Conservation (phyloP, 2,797 vertebrate genomes). For the Poeciliopsis gracilis region DNA sequence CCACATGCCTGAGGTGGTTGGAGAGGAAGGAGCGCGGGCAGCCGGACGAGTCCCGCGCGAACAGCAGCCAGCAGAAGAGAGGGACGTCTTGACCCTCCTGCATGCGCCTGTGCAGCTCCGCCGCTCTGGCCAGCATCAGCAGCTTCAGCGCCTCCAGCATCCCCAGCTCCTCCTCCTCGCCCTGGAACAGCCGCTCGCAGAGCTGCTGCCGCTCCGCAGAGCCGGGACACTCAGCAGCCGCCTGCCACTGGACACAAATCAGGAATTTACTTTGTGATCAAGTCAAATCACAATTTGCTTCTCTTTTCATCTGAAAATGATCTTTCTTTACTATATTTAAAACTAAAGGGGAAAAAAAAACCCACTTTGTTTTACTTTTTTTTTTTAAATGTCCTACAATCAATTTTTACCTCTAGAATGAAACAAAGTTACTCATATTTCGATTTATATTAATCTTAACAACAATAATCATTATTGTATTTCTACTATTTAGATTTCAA, state of each 20-base stretch:
- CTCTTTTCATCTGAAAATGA: too few relatives aligned
- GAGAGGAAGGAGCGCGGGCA: constrained; percentile 89
- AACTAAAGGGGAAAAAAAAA: background rate
- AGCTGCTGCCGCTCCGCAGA: constrained; percentile 81
- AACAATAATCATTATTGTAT: background rate
- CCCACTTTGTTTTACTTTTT: background rate
- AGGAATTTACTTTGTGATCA: background rate
- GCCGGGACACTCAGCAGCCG: constrained; percentile 78
- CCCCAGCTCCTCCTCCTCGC: constrained; percentile 90
- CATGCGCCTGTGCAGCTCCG: constrained; percentile 86
- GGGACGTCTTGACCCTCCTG: constrained; percentile 87
- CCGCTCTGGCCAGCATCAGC: constrained; percentile 90
- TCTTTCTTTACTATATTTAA: background rate
- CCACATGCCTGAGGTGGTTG: constrained; percentile 95
- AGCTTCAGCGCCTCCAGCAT: constrained; percentile 95
- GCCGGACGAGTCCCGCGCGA: constrained; percentile 92
- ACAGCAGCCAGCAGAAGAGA: constrained; percentile 94
- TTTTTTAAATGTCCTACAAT: background rate
- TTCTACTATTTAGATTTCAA: background rate
- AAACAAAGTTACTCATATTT: too few relatives aligned
- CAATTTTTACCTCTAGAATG: background rate
- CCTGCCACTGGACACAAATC: constrained; percentile 82
- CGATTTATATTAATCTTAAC: background rate
- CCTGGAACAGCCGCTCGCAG: constrained; percentile 88
- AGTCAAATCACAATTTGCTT: background rate